A percentile compares a stretch with the other conserved stretches of the same genome.
Evolutionary conservation across 2,797 vertebrate species (phyloP).

Genomic region (Neosilurus mollespiculum): DNA sequence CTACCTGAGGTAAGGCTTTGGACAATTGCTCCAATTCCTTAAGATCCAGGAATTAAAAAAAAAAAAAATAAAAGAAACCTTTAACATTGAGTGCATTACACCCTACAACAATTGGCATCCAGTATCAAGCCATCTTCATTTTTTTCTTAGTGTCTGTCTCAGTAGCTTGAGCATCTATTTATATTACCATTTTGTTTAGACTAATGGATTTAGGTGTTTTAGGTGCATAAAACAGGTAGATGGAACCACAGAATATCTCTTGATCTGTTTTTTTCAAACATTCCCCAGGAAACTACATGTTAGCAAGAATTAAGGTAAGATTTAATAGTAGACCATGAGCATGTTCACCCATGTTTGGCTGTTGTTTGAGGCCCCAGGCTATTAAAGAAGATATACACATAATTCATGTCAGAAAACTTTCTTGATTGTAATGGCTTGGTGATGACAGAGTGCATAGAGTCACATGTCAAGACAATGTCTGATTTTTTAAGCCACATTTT

Average conservation of each 20-base stretch:
- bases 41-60: too few species aligned
- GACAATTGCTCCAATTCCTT: too few species aligned
- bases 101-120: neutral
- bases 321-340: slow-evolving; percentile 11
- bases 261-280: neutral
- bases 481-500: neutral
- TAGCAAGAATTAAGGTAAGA: neutral
- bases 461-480: neutral
- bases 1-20: too few species aligned
- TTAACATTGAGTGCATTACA: neutral
- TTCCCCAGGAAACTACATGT: neutral
- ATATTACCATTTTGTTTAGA: neutral
- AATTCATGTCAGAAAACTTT: slow-evolving; percentile 26
- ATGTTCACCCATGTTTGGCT: slow-evolving; percentile 3
- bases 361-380: slow-evolving; percentile 4
- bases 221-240: neutral
- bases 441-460: slow-evolving; percentile 41
- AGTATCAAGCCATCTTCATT: neutral
- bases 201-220: neutral
- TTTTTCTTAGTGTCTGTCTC: neutral
- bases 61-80: too few species aligned
- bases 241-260: neutral
- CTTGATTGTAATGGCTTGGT: slow-evolving; percentile 40
- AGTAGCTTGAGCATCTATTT: neutral
- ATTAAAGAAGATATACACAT: slow-evolving; percentile 9